Evolutionary conservation across 2,797 vertebrate species (phyloP), one percentile per base, ranked within the genome.

Genomic region (Cyclopterus lumpus): DNA sequence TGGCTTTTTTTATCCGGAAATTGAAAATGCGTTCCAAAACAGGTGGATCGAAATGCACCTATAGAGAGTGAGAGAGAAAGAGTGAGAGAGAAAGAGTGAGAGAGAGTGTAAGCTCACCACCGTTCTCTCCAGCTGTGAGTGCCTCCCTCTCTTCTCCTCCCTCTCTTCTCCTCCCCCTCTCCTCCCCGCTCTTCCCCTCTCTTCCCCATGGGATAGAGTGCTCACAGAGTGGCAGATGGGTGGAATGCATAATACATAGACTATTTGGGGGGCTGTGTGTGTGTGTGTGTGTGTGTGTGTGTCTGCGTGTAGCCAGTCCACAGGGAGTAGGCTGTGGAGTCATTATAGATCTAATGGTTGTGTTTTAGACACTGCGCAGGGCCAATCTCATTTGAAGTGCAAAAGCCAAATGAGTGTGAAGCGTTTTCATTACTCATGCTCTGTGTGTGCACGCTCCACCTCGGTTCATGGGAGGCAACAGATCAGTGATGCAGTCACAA

Each of bases 211-310:
- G 94, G 94, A 90, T 88, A 76, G 78, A 92, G 93, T 83, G 92
- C 92, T 93, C 93, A 94, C 93, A 92, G 90, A 92, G 71, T 90
- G 92, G 94, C 96, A 96, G 96, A 96, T 97, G 96, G 94, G 94
- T 95, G 95, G 96, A 96, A 98, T 98, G 96, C 95, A 96, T 98
- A 95, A 97, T 97, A 95, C 94, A 97, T 96, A 77, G 84, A 89
- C 80, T 83, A 83, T 91, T 91, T 88, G 80, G 87, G 88, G 84
- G 84, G 86, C 63, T 73, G 86, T 74, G 80, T 44, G 36, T 70
- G 34, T 64, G 71, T 51, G 71, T 60, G 74, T 59, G 77, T 72
- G 74, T 75, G 65, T 60, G 34, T 69, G 75, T 44, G 67, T 77
- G 79, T 54, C 80, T 46, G 71, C 70, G 79, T 83, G 81, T 30